Conservation (phyloP, 2,113 vertebrate genomes). For the Neoarius graeffei region DNA sequence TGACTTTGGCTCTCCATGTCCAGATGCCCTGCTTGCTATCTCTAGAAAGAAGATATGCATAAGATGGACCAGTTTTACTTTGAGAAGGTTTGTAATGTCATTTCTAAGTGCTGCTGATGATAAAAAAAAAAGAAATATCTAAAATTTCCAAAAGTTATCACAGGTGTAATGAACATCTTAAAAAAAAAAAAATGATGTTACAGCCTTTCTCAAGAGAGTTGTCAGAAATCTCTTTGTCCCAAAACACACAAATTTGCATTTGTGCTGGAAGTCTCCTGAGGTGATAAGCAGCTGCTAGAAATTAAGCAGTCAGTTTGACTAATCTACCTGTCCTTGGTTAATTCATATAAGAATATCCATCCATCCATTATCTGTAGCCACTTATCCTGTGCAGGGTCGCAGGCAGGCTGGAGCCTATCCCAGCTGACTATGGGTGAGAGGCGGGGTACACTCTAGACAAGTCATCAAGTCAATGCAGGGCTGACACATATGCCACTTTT, state of each 20-base stretch:
- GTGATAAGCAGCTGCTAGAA: constrained; percentile 27
- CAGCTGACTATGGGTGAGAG: too few relatives aligned
- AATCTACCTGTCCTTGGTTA: constrained; percentile 15
- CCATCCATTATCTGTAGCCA: too few relatives aligned
- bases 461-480: too few relatives aligned
- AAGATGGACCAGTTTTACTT: neutral
- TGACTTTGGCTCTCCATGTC: neutral
- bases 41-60: neutral
- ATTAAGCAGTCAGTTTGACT: constrained; percentile 11
- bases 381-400: too few relatives aligned
- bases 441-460: too few relatives aligned
- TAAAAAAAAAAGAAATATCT: neutral
- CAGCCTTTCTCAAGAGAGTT: constrained; percentile 7
- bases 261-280: constrained; percentile 14
- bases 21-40: neutral
- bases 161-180: neutral
- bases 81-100: neutral
- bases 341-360: neutral
- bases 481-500: too few relatives aligned
- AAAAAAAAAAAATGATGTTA: neutral
- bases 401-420: too few relatives aligned
- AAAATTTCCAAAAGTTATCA: neutral
- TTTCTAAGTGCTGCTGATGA: neutral
- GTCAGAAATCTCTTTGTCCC: neutral
- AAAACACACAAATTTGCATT: constrained; percentile 24